phyloP scores from a whole-genome alignment of 2,797 vertebrate species.

The Acrocephalus scirpaceus region DNA sequence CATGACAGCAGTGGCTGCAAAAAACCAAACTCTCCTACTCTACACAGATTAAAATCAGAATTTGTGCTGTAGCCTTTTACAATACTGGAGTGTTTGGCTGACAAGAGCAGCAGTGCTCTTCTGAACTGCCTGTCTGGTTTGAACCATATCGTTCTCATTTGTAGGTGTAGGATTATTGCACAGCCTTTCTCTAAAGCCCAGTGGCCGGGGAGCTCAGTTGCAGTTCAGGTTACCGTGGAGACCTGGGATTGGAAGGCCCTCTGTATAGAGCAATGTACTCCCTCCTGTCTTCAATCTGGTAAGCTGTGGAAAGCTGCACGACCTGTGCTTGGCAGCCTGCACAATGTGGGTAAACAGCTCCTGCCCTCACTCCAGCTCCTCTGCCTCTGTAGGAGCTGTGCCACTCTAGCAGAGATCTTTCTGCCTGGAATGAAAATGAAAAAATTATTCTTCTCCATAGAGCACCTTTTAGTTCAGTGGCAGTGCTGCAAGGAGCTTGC shows the following conservation, averaged over 20 bases:
- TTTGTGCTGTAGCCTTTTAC: neutral
- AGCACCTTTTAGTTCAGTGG: neutral
- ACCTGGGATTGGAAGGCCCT: neutral
- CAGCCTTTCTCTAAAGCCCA: neutral
- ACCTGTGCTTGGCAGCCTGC: neutral
- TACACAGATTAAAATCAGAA: neutral
- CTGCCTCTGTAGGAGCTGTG: neutral
- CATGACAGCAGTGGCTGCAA: neutral
- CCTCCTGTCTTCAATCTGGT: neutral
- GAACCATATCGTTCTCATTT: neutral
- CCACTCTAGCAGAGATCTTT: neutral
- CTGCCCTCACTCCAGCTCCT: neutral
- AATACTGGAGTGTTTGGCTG: neutral
- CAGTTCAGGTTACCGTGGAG: neutral
- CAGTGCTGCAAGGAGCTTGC: neutral
- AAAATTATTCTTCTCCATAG: neutral
- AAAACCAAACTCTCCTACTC: neutral
- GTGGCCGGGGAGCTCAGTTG: neutral
- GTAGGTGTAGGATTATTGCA: neutral
- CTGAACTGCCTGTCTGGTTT: neutral
- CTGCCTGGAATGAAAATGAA: neutral
- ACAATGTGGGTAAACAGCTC: neutral
- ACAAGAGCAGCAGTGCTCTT: neutral
- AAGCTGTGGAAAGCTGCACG: neutral
- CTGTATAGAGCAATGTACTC: rapidly evolving